Evolutionary conservation across 2,888 invertebrate species (phyloP).

Genomic region (Torymus tubicola): DNA sequence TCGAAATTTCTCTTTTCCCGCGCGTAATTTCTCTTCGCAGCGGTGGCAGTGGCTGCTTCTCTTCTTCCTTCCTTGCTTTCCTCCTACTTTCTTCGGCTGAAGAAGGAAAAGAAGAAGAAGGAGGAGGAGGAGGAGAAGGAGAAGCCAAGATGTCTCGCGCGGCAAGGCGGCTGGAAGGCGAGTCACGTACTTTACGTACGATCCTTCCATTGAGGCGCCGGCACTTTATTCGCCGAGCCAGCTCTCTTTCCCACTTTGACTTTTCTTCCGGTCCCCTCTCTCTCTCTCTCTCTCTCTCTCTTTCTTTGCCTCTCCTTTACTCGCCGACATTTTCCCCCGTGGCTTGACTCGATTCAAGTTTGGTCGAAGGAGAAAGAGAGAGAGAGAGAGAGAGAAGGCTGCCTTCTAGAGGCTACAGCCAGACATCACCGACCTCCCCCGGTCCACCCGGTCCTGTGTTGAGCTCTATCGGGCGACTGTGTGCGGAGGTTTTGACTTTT

Average conservation of each 20-base stretch:
- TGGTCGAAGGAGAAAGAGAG: conserved; percentile 36
- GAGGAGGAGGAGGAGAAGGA: neutral
- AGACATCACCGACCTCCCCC: conserved; percentile 8
- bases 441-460: too few species aligned
- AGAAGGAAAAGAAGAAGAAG: neutral
- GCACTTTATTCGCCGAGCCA: conserved; percentile 57
- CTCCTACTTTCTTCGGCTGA: neutral
- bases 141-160: conserved; percentile 49
- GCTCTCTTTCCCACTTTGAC: conserved; percentile 57
- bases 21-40: conserved; percentile 56
- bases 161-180: conserved; percentile 43
- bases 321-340: conserved; percentile 43
- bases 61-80: neutral
- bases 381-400: too few species aligned
- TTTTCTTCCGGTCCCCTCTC: conserved; percentile 43
- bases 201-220: conserved; percentile 58
- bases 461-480: too few species aligned
- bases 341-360: conserved; percentile 55
- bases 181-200: conserved; percentile 60
- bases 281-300: conserved; percentile 10
- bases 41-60: conserved; percentile 10
- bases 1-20: conserved; percentile 55
- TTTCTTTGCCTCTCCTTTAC: neutral
- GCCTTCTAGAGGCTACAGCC: conserved; percentile 16
- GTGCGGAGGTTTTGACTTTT: neutral